Evolutionary conservation across 2,113 vertebrate species (phyloP).

Genomic region (Oncorhynchus mykiss): DNA sequence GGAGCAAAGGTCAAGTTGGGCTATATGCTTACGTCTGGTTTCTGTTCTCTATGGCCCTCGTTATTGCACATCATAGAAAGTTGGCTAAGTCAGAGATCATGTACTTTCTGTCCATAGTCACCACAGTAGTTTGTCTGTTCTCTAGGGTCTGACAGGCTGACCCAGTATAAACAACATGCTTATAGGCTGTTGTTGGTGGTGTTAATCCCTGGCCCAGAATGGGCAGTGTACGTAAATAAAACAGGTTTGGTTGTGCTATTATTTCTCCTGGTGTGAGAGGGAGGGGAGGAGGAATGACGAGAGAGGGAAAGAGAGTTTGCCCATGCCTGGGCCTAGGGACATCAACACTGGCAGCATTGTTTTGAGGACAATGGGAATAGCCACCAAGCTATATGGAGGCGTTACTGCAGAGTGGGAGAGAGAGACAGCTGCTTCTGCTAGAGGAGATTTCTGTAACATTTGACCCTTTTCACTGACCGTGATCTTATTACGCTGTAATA

Average conservation of each 20-base stretch:
- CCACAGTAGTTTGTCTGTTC: not conserved
- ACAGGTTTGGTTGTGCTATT: constrained; percentile 37
- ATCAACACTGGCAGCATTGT: constrained; percentile 65
- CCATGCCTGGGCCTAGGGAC: constrained; percentile 11
- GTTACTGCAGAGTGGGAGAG: constrained; percentile 34
- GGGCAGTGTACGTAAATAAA: constrained; percentile 18
- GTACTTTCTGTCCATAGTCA: not conserved
- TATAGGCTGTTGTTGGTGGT: not conserved
- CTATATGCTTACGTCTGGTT: not conserved
- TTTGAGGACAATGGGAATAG: constrained; percentile 56
- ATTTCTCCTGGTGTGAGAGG: too few species aligned
- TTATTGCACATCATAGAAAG: not conserved
- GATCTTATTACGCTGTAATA: too few species aligned
- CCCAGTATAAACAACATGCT: not conserved
- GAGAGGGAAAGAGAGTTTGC: too few species aligned
- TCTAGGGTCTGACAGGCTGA: not conserved
- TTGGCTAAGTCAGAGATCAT: not conserved
- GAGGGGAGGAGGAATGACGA: not conserved
- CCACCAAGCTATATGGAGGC: constrained; percentile 29
- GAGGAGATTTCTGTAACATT: not conserved
- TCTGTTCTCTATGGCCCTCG: not conserved
- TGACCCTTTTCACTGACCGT: too few species aligned
- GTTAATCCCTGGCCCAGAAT: not conserved
- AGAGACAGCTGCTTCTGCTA: constrained; percentile 23
- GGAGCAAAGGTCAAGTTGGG: not conserved